These are phyloP conservation scores for Drosophila kuntzei DNA, from an alignment of 2,888 invertebrate genomes.

Conservation along the genomic window DNA sequence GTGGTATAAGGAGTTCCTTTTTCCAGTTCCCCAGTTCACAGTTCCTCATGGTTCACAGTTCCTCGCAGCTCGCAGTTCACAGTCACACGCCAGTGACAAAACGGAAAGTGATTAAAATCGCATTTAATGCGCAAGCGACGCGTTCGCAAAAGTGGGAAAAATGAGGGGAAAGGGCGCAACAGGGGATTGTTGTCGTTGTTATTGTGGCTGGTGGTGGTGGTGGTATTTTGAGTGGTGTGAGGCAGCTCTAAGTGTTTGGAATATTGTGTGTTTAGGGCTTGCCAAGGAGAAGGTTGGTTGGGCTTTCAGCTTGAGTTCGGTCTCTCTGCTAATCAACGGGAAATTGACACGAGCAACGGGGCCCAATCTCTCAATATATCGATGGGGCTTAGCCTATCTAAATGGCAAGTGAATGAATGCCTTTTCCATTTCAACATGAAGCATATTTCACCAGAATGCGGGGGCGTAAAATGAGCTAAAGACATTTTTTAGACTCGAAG, in stretches of 20 bases:
- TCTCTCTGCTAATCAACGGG: conserved; percentile 62
- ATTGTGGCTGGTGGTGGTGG: conserved; percentile 13
- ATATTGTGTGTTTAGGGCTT: conserved; percentile 55
- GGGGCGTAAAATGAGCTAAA: conserved; percentile 6
- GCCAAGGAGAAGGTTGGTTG: neutral
- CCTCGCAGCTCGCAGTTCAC: conserved; percentile 17
- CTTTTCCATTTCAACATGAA: conserved; percentile 17
- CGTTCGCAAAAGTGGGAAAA: conserved; percentile 22
- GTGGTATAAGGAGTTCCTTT: conserved; percentile 1
- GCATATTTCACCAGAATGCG: conserved; percentile 13
- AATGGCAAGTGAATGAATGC: conserved; percentile 29
- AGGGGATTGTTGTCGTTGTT: conserved; percentile 29
- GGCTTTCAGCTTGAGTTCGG: conserved; percentile 34
- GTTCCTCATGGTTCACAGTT: conserved; percentile 8
- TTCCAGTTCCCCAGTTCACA: neutral
- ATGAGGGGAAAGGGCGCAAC: conserved; percentile 8
- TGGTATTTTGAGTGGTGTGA: conserved; percentile 36
- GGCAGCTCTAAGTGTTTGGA: conserved; percentile 42
- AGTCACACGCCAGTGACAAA: conserved; percentile 64
- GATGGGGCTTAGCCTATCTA: conserved; percentile 26
- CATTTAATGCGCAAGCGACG: conserved; percentile 74
- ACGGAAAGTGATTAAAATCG: conserved; percentile 82
- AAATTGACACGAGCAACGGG: conserved; percentile 59
- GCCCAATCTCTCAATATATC: conserved; percentile 26
- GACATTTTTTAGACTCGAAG: neutral